Evolutionary conservation across 2,888 invertebrate species (phyloP), one percentile per base, ranked within the genome.

Genomic region (Yponomeuta sedellus): DNA sequence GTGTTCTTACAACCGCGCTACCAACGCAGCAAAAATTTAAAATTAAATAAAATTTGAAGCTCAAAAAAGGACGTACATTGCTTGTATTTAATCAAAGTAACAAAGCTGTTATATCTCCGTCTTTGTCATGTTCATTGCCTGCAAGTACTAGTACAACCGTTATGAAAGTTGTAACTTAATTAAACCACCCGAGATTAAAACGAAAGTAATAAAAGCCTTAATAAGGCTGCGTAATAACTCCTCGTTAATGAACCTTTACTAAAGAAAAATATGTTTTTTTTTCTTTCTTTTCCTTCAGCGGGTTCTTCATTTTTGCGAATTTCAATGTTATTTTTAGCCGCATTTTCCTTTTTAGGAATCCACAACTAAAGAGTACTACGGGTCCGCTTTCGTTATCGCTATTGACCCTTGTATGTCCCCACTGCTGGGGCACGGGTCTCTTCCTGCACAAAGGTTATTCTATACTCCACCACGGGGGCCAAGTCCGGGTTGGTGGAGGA

Each of bases 101-200:
- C 58, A 58, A 20, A 22, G 59, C 12, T 22, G 59, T 22, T 11
- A 8, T 22, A 5, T 8, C 12, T 16, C 16, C 44, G 1, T 16
- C 44, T 16, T 52, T 16, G 16, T 11, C 58, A 58, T 58, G 25
- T 25, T 25, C 25, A 22, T 58, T 22, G 34, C 34, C 19, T 58
- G 19, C 22, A 19, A 8, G 19, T 58, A 22, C 11, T 34, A 8
- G 11, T 58, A 58, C 20, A 58, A 11, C 22, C 20, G 22, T 58
- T 58, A 58, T 19, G 11, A 58, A 61, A 62, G 19, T 62, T 62
- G 39, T 62, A 62, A 62, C 39, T 62, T 62, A 62, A 62, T 62
- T 62, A 62, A 62, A 34, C 25, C 61, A 19, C 34, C 39, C 16
- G n/a, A 62, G 61, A 62, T 34, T 62, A n/a, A 62, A 62, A 28